Evolutionary conservation across 2,113 vertebrate genomes (phyloP).

Genomic region (Addax nasomaculatus): DNA sequence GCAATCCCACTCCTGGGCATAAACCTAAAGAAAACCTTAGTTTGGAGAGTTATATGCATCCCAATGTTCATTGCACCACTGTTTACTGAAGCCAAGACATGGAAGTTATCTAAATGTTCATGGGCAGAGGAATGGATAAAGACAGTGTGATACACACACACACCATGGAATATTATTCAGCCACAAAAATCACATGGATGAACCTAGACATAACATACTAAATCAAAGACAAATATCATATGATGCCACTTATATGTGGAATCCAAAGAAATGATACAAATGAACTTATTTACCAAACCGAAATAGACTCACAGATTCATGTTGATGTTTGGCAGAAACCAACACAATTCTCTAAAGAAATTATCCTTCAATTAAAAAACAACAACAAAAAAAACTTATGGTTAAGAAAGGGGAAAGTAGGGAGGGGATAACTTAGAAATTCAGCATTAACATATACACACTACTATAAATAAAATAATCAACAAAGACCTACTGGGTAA

Average conservation of each 20-base stretch:
- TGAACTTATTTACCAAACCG: not conserved
- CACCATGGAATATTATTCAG: not conserved
- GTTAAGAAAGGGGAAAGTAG: not conserved
- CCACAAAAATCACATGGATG: not conserved
- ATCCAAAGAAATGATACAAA: not conserved
- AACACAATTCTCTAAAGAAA: not conserved
- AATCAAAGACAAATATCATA: not conserved
- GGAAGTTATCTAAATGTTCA: not conserved
- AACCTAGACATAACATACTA: not conserved
- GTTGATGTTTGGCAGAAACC: not conserved
- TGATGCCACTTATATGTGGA: not conserved
- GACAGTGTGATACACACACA: not conserved
- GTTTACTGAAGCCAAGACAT: not conserved
- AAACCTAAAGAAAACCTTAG: not conserved
- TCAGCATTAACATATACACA: not conserved
- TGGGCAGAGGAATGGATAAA: not conserved
- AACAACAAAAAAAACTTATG: not conserved
- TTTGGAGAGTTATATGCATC: not conserved
- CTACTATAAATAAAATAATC: not conserved
- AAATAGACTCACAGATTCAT: not conserved
- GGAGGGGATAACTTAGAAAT: not conserved
- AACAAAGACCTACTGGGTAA: not conserved
- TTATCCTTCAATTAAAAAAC: not conserved
- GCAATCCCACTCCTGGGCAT: not conserved
- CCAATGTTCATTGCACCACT: not conserved